Evolutionary conservation across 2,888 invertebrate species (phyloP).

Genomic region (Phorcus lineatus): DNA sequence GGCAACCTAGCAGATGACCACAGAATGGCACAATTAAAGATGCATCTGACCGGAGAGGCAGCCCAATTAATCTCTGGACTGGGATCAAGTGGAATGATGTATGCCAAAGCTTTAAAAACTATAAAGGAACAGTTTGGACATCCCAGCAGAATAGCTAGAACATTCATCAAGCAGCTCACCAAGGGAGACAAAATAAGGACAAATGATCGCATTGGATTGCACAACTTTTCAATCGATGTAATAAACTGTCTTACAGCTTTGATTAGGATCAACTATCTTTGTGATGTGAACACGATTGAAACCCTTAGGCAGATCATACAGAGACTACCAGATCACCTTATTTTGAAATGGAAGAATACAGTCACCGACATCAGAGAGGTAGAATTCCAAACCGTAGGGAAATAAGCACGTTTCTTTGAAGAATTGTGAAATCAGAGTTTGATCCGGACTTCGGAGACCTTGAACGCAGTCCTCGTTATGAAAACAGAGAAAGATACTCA

Average conservation of each 20-base stretch:
- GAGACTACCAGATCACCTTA: not conserved
- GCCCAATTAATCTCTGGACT: not conserved
- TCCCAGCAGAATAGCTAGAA: not conserved
- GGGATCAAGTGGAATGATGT: not conserved
- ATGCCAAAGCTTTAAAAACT: not conserved
- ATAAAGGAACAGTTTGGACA: not conserved
- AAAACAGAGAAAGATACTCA: not conserved
- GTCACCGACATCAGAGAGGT: not conserved
- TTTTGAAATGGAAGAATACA: not conserved
- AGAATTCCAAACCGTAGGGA: not conserved
- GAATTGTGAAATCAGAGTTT: not conserved
- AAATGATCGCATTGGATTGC: not conserved
- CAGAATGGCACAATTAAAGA: not conserved
- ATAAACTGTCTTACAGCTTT: not conserved
- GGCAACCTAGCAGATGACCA: not conserved
- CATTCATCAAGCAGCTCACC: not conserved
- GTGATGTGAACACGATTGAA: not conserved
- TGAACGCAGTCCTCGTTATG: not conserved
- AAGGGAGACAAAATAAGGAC: not conserved
- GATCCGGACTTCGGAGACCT: not conserved
- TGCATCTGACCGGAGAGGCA: not conserved
- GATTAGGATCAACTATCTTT: not conserved
- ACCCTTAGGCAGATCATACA: not conserved
- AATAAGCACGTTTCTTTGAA: not conserved
- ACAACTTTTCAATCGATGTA: not conserved